Conservation (phyloP, 2,888 invertebrate genomes). For the Spodoptera picta region DNA sequence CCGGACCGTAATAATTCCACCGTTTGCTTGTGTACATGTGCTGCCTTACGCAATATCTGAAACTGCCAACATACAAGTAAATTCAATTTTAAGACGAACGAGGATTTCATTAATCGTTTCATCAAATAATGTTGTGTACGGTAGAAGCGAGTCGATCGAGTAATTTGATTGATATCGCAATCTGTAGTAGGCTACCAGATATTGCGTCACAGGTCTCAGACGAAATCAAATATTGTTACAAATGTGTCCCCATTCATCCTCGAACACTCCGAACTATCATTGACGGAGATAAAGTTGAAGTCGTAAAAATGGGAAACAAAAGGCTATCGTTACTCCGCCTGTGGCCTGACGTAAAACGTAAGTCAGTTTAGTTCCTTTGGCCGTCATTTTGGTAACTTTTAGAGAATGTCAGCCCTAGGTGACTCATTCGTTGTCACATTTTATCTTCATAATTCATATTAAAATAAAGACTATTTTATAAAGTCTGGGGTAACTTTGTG, state of each 20-base stretch:
- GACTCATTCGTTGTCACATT: background rate
- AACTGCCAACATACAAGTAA: conserved; percentile 27
- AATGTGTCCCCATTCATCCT: conserved; percentile 20
- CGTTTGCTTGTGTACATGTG: conserved; percentile 58
- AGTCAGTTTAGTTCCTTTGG: conserved; percentile 52
- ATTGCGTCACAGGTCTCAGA: conserved; percentile 8
- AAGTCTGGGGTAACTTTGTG: no score
- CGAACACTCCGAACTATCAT: conserved; percentile 20
- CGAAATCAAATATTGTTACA: conserved; percentile 27
- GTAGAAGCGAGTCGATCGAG: conserved; percentile 3
- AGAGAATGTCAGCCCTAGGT: conserved; percentile 20
- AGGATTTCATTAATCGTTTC: conserved; percentile 31
- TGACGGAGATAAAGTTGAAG: conserved; percentile 23
- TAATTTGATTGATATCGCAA: conserved; percentile 41
- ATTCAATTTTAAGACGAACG: conserved; percentile 40
- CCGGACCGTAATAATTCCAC: conserved; percentile 53
- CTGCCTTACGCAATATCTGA: conserved; percentile 44
- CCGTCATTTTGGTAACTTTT: conserved; percentile 29
- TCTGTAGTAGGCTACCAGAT: conserved; percentile 10
- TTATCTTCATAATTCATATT: background rate
- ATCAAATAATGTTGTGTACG: conserved; percentile 33
- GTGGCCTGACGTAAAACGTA: conserved; percentile 45
- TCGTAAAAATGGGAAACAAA: conserved; percentile 38
- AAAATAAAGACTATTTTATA: no score
- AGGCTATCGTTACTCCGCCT: conserved; percentile 43